phyloP scores from a whole-genome alignment of 2,113 vertebrate species.

The Stegastes partitus region DNA sequence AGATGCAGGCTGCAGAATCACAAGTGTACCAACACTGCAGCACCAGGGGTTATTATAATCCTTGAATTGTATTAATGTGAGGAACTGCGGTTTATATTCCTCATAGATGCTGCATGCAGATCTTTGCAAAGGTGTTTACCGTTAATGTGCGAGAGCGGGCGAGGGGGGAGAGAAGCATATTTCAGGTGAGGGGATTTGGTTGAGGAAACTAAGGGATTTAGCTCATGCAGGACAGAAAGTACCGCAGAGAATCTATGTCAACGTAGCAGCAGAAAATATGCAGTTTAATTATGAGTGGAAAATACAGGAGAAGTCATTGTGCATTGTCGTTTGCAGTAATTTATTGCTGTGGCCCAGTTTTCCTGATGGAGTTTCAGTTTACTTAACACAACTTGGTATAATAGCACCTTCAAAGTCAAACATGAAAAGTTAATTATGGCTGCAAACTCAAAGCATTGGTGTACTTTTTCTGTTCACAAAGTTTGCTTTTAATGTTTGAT shows the following conservation, averaged over 20 bases:
- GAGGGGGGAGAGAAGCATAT: not conserved
- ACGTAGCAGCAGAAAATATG: not conserved
- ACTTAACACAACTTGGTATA: not conserved
- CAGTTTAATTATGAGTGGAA: not conserved
- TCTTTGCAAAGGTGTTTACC: not conserved
- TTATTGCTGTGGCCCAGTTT: no score
- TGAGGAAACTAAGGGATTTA: conserved; percentile 54
- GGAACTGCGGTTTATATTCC: not conserved
- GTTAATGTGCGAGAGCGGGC: not conserved
- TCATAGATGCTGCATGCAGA: not conserved
- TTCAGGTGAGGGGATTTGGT: conserved; percentile 48
- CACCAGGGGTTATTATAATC: not conserved
- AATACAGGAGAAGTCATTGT: not conserved
- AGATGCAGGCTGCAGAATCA: conserved; percentile 19
- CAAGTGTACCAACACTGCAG: conserved; percentile 31
- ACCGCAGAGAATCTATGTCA: not conserved
- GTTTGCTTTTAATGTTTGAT: no score
- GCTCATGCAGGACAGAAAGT: conserved; percentile 38
- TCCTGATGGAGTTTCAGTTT: no score
- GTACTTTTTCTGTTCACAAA: not conserved
- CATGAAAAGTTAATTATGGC: not conserved
- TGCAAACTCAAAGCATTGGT: no score
- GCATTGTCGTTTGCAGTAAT: not conserved
- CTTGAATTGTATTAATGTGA: conserved; percentile 3
- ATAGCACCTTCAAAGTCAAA: not conserved